These are phyloP conservation scores for Corbicula japonica DNA, from an alignment of 2,888 invertebrate genomes.

Conservation along the genomic window DNA sequence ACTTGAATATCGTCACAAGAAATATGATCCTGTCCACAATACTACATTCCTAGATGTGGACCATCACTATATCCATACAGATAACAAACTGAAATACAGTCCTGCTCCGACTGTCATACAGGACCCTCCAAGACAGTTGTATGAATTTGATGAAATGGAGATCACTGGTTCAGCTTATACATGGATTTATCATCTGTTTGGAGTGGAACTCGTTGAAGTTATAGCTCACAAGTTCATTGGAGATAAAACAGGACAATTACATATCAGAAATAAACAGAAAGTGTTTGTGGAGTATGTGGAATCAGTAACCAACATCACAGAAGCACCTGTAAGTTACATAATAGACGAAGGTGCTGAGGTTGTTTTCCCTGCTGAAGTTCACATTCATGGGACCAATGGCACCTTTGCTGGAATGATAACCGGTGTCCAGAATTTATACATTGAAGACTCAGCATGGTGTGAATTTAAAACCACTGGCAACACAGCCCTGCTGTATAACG, in stretches of 20 bases:
- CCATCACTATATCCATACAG: constrained; percentile 74
- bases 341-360: constrained; percentile 74
- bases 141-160: constrained; percentile 79
- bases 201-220: constrained; percentile 58
- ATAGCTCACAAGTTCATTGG: constrained; percentile 76
- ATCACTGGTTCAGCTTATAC: constrained; percentile 73
- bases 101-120: constrained; percentile 75
- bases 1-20: constrained; percentile 76
- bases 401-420: constrained; percentile 74
- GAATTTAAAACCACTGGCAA: constrained; percentile 75
- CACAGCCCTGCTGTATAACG: constrained; percentile 75
- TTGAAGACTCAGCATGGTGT: constrained; percentile 69
- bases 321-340: constrained; percentile 79
- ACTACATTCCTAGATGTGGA: constrained; percentile 77
- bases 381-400: constrained; percentile 77
- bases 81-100: constrained; percentile 71
- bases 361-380: constrained; percentile 74
- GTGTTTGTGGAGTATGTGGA: constrained; percentile 76
- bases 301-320: constrained; percentile 74
- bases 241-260: constrained; percentile 77
- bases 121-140: constrained; percentile 65
- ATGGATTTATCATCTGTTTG: constrained; percentile 70
- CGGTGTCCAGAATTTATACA: constrained; percentile 72
- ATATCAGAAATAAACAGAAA: constrained; percentile 69
- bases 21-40: constrained; percentile 76